Conservation (phyloP, 2,888 invertebrate genomes). For the Caprella mutica region DNA sequence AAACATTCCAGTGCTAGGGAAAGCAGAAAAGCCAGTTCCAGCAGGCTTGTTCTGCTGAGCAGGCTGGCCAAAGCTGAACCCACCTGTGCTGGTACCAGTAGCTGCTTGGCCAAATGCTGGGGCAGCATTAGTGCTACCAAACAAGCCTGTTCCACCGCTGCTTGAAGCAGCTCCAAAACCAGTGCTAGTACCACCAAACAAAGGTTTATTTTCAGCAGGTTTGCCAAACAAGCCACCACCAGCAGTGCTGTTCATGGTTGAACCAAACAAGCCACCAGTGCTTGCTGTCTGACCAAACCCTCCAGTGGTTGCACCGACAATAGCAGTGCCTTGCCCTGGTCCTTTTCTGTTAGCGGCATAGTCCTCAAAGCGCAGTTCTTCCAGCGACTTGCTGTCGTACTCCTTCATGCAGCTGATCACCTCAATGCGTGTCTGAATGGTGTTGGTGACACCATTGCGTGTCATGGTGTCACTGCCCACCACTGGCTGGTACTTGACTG, state of each 20-base stretch:
- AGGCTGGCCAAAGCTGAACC: constrained; percentile 9
- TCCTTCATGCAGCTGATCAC: constrained; percentile 46
- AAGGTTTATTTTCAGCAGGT: constrained; percentile 28
- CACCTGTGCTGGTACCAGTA: constrained; percentile 18
- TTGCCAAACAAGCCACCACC: constrained; percentile 32
- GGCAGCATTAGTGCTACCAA: neutral
- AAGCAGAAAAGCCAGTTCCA: neutral
- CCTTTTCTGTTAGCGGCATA: constrained; percentile 84
- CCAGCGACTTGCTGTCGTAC: constrained; percentile 85
- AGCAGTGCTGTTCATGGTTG: constrained; percentile 3
- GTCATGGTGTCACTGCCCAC: constrained; percentile 80
- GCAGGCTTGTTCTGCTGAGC: constrained; percentile 8
- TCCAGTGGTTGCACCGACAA: constrained; percentile 9
- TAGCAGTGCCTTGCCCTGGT: constrained; percentile 35
- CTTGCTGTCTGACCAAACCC: constrained; percentile 19
- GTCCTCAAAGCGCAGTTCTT: constrained; percentile 88
- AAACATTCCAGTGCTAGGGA: constrained; percentile 33
- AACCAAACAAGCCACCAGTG: neutral
- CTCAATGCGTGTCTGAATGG: constrained; percentile 83
- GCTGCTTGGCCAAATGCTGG: constrained; percentile 46
- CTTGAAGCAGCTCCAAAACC: constrained; percentile 2
- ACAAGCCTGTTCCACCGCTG: constrained; percentile 6
- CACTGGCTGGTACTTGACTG: constrained; percentile 52
- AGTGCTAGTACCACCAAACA: constrained; percentile 23
- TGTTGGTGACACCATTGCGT: constrained; percentile 71